phyloP scores from a whole-genome alignment of 2,113 vertebrate species.

The Nanger granti region DNA sequence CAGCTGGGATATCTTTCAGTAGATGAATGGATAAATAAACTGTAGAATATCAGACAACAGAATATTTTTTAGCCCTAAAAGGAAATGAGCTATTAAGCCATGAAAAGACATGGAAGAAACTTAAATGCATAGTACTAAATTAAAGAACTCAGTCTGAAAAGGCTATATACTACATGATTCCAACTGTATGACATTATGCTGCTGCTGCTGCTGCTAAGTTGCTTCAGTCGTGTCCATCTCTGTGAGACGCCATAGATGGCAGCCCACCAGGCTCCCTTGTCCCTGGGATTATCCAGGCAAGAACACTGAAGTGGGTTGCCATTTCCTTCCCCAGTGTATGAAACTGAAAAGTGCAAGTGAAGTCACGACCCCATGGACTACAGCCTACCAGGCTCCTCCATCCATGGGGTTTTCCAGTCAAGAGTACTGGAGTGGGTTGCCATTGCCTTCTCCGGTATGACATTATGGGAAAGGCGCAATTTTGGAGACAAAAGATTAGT shows the following conservation, averaged over 20 bases:
- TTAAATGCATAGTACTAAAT: not conserved
- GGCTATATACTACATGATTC: not conserved
- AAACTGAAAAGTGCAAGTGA: no score
- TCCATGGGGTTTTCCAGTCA: not conserved
- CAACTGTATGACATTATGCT: not conserved
- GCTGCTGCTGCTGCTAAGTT: no score
- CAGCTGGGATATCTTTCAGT: not conserved
- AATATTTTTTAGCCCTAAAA: not conserved
- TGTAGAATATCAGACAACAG: not conserved
- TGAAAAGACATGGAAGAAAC: not conserved
- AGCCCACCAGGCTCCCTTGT: no score
- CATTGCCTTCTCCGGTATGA: not conserved
- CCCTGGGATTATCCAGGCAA: not conserved
- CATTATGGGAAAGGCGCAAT: not conserved
- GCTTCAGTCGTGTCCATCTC: no score
- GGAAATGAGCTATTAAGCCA: not conserved
- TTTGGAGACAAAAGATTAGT: not conserved
- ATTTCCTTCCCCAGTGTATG: no score
- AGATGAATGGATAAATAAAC: not conserved
- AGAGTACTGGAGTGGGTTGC: not conserved
- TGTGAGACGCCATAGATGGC: no score
- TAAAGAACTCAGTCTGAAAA: not conserved
- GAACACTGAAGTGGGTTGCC: not conserved
- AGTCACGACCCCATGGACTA: not conserved
- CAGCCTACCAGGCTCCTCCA: not conserved